Evolutionary conservation across 2,113 vertebrate species (phyloP), one percentile per base, ranked within the genome.

Genomic region (Potamarius usumacintae): DNA sequence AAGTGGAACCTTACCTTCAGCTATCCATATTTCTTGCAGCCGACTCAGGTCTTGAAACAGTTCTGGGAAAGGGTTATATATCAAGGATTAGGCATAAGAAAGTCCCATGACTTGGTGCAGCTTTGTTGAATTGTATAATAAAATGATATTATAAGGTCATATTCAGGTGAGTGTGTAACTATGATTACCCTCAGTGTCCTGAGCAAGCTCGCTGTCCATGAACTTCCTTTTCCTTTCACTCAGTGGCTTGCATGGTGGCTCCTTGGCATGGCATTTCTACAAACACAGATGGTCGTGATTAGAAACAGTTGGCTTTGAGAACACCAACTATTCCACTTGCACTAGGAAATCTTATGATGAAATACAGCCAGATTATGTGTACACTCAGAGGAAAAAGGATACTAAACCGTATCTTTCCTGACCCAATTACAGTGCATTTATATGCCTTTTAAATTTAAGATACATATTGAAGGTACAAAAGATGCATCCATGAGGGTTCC

Each of bases 31-130:
- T 93, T 97, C 97, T 88, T 97, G 97, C 84, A 97, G 95, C 92
- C 96, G 96, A 93, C 96, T 96, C 89, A 97, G 95, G 94, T 97
- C 97, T 92, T 97, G 97, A 94, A 97, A 97, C 91, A 97, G 94
- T 90, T 97, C 97, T 97, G 94, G 53, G 62, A 88, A 84, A 86
- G 8, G 90, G 48, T 77, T 69, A 82, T 77, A 27, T 79, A 42
- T 42, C 42, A 17, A 80, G 60, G 65, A 67, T 69, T 67, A 84
- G 18, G 80, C 6, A 76, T 30, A 34, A 18, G 2, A 60, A 55
- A 17, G 76, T 82, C 57, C 22, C 9, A 8, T 67, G 62, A 69
- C 50, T n/a, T 60, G 72, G 48, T 62, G 17, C 60, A 84, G 81
- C 14, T 55, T 50, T 72, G 57, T 58, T 20, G 5, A 11, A 12